Conservation (phyloP, 2,888 invertebrate genomes). For the Pheosia gnoma region DNA sequence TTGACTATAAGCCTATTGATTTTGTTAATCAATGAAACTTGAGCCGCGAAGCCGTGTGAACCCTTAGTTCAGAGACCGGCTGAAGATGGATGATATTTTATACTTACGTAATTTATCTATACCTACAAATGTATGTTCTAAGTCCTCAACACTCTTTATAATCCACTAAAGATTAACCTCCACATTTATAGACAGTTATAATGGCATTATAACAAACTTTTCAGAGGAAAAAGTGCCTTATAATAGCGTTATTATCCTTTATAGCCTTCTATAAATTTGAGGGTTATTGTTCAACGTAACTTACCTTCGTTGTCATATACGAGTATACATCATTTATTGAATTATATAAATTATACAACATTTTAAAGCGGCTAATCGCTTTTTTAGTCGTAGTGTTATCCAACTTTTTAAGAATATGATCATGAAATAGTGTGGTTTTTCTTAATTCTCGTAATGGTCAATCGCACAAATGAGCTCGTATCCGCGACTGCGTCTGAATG, state of each 20-base stretch:
- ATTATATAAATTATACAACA: too few relatives aligned
- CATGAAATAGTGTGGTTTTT: too few relatives aligned
- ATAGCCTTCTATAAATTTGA: too few relatives aligned
- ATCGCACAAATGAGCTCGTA: conserved; percentile 2
- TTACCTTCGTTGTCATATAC: too few relatives aligned
- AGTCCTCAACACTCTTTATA: not conserved
- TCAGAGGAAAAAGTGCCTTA: too few relatives aligned
- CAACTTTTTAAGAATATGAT: too few relatives aligned
- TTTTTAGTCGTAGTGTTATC: too few relatives aligned
- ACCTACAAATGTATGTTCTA: not conserved
- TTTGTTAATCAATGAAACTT: conserved; percentile 18
- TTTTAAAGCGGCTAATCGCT: too few relatives aligned
- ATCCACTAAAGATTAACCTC: not conserved
- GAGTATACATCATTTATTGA: too few relatives aligned
- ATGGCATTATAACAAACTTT: too few relatives aligned
- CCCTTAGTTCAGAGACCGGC: conserved; percentile 4
- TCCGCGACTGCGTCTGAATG: conserved; percentile 28
- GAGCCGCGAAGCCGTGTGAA: conserved; percentile 27
- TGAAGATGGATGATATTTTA: conserved; percentile 25
- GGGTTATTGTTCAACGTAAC: too few relatives aligned
- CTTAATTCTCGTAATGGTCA: not conserved
- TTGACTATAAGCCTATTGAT: conserved; percentile 11
- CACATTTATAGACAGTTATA: not conserved
- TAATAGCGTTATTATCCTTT: too few relatives aligned
- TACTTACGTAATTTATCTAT: conserved; percentile 7